These are phyloP conservation scores for Drosophila paramelanica DNA, from an alignment of 2,888 invertebrate species.

Conservation along the genomic window DNA sequence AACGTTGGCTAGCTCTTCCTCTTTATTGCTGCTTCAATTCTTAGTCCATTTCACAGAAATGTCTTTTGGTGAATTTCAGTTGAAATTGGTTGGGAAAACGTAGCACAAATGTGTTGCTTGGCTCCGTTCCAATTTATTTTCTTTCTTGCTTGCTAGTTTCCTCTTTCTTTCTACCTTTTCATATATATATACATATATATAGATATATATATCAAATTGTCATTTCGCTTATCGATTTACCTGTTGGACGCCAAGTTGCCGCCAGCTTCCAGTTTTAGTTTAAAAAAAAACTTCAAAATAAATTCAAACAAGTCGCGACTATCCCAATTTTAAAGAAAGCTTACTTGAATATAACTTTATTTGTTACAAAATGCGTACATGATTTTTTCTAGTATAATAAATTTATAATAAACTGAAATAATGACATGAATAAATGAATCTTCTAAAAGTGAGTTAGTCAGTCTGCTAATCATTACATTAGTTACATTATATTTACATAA, in stretches of 20 bases:
- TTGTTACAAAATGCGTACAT: conserved; percentile 32
- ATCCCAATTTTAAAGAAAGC: conserved; percentile 55
- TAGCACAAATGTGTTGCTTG: conserved; percentile 7
- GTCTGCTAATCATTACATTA: too few relatives aligned
- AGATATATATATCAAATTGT: conserved; percentile 18
- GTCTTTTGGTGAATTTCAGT: conserved; percentile 23
- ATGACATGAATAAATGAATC: too few relatives aligned
- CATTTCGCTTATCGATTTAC: conserved; percentile 48
- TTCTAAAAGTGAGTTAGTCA: too few relatives aligned
- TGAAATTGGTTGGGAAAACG: conserved; percentile 22
- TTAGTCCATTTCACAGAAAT: conserved; percentile 18
- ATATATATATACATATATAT: background rate
- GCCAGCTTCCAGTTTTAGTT: background rate
- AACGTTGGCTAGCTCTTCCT: conserved; percentile 2
- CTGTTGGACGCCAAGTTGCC: conserved; percentile 30
- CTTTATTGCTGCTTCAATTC: background rate
- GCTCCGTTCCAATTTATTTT: conserved; percentile 18
- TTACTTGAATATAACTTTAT: conserved; percentile 21
- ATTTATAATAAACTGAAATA: background rate
- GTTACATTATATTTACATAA: too few relatives aligned
- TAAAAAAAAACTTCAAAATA: conserved; percentile 8
- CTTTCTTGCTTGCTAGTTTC: background rate
- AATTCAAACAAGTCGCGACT: conserved; percentile 35
- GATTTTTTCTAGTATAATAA: conserved; percentile 4
- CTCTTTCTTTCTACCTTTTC: background rate